phyloP scores from a whole-genome alignment of 1,140 invertebrate genomes.

The Anoplophora glabripennis region DNA sequence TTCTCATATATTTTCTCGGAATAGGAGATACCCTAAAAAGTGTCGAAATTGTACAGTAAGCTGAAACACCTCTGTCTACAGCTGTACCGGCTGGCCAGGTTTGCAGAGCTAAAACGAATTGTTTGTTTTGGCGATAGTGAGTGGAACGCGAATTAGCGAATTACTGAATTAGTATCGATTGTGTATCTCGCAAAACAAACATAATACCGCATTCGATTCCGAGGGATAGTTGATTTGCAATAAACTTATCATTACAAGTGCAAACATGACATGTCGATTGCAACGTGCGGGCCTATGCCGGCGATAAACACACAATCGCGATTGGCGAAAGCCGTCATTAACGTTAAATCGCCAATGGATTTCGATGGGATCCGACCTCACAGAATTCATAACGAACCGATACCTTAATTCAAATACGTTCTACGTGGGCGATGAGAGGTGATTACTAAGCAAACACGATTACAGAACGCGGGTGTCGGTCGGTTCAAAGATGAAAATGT shows the following conservation, averaged over 20 bases:
- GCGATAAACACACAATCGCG: conserved; percentile 8
- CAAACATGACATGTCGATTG: conserved; percentile 42
- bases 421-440: too few species aligned
- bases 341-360: background rate
- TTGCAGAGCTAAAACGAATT: background rate
- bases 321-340: conserved; percentile 5
- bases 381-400: too few species aligned
- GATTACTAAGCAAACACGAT: too few species aligned
- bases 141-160: conserved; percentile 3
- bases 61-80: too few species aligned
- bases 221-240: conserved; percentile 25
- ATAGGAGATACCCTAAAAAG: too few species aligned
- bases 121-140: conserved; percentile 3
- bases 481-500: too few species aligned
- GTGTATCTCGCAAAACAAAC: conserved; percentile 21
- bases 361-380: too few species aligned
- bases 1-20: too few species aligned
- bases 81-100: background rate
- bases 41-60: too few species aligned
- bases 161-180: conserved; percentile 22
- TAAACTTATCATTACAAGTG: conserved; percentile 40
- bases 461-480: too few species aligned
- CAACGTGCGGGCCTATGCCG: background rate
- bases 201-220: conserved; percentile 13
- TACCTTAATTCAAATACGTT: too few species aligned